Evolutionary conservation across 2,113 vertebrate genomes (phyloP).

Genomic region (Hipposideros armiger): DNA sequence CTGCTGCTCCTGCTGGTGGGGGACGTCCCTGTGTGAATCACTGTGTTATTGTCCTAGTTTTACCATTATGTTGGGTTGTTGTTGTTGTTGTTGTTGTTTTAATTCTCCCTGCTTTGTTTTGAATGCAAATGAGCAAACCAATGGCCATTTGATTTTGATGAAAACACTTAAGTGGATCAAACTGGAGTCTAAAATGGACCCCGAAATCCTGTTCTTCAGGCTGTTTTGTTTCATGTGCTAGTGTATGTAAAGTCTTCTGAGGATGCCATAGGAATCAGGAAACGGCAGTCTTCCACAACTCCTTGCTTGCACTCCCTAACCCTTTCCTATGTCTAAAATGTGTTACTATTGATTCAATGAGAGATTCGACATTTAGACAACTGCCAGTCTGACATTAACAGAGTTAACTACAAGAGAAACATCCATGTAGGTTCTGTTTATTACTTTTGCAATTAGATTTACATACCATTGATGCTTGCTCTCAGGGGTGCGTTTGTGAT

Average conservation of each 20-base stretch:
- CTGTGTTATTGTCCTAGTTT: neutral
- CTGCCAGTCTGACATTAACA: slow-evolving; percentile 79
- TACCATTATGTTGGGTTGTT: neutral
- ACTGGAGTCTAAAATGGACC: neutral
- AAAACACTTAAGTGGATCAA: neutral
- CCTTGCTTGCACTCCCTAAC: neutral
- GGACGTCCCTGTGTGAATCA: neutral
- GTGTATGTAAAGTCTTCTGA: neutral
- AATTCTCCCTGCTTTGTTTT: neutral
- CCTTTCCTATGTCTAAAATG: slow-evolving; percentile 70
- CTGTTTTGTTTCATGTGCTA: neutral
- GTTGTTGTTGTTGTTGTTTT: neutral
- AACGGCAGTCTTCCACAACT: neutral
- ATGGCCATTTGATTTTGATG: slow-evolving; percentile 22
- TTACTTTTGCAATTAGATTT: slow-evolving; percentile 86
- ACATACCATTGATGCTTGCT: slow-evolving; percentile 78
- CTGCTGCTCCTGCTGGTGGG: neutral
- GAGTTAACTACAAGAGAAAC: slow-evolving; percentile 75
- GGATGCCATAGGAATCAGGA: neutral
- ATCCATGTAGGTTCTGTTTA: slow-evolving; percentile 81
- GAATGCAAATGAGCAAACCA: slow-evolving; percentile 5
- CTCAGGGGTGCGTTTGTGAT: slow-evolving; percentile 78
- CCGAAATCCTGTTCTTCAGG: neutral
- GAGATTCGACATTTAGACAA: slow-evolving; percentile 79
- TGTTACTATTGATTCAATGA: slow-evolving; percentile 77